Evolutionary conservation across 2,888 invertebrate species (phyloP).

Genomic region (Chorisops tibialis): DNA sequence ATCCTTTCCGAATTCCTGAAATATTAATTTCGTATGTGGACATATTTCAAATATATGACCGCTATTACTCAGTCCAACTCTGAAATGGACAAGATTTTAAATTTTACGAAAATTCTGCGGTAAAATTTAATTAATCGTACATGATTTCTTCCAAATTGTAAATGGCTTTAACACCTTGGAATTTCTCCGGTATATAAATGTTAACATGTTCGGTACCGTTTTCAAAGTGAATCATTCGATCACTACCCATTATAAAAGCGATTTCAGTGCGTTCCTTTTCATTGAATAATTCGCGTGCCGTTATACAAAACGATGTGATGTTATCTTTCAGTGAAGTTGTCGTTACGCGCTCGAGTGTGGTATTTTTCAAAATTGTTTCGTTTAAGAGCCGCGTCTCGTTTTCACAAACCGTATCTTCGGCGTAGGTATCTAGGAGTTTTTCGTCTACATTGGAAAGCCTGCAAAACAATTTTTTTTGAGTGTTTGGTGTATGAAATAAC

Average conservation of each 20-base stretch:
- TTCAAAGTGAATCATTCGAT: conserved; percentile 38
- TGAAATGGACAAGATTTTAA: conserved; percentile 29
- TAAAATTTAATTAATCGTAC: conserved; percentile 41
- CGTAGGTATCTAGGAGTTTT: conserved; percentile 38
- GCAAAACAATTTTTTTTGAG: background rate
- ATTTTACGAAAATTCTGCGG: no score
- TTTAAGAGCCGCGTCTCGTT: conserved; percentile 42
- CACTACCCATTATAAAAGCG: conserved; percentile 37
- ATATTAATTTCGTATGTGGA: conserved; percentile 42
- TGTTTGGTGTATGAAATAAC: background rate
- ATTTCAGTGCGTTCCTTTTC: conserved; percentile 24
- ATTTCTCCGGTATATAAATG: conserved; percentile 39
- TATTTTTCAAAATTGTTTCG: conserved; percentile 35
- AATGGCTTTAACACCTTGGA: conserved; percentile 43
- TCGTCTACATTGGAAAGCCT: conserved; percentile 43
- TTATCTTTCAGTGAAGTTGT: conserved; percentile 36
- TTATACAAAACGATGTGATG: conserved; percentile 36
- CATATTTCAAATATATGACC: conserved; percentile 48
- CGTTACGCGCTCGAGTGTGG: conserved; percentile 37
- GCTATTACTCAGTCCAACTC: conserved; percentile 44
- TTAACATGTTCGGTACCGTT: conserved; percentile 35
- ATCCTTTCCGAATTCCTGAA: conserved; percentile 27
- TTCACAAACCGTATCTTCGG: conserved; percentile 36
- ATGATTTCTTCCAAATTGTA: conserved; percentile 45
- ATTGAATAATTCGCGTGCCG: conserved; percentile 28